Evolutionary conservation across 1,140 invertebrate species (phyloP), one percentile per base, ranked within the genome.

Genomic region (Pogonognathellus flavescens): DNA sequence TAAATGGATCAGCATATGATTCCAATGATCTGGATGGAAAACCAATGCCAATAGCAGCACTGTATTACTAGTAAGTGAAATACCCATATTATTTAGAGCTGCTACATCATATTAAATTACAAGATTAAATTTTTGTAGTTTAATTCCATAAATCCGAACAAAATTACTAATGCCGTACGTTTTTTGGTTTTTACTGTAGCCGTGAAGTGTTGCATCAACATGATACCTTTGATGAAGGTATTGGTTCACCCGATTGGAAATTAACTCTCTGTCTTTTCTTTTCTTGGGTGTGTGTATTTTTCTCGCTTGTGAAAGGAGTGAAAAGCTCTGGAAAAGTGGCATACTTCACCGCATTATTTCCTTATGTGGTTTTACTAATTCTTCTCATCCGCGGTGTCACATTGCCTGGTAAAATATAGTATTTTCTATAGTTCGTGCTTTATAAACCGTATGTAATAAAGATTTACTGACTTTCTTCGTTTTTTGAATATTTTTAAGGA

Each of bases 241-340:
- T 96, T 81, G 95, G 96, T n/a, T 83, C 90, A 0, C 95, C 95
- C 0, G 92, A 95, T 85, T 96, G 94, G 94, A 93, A 94, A 89
- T 90, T 97, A 41, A 93, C 93, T 0, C 89, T 97, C 0, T 95
- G 95, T 80, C 92, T 97, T 6, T 90, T 96, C 2, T 91, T 93
- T 7, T 93, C 95, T 0, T 97, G 96, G 96, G 82, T 95, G 13
- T 90, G 94, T 7, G 93, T 96, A 31, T 96, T 95, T 89, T 88
- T 95, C 25, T 94, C 96, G 72, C 93, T 96, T 14, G 93, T 94
- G 62, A 93, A 93, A 89, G 96, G 96, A 52, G 57, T 85, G 3
- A 95, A 59, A 49, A 76, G 94, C 88, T 93, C 94, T 0, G 95
- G 95, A 60, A 95, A 95, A 90, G 94, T 93, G 6, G 88, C 90